Evolutionary conservation across 2,113 vertebrate species (phyloP).

Genomic region (Rousettus leschenaultii): DNA sequence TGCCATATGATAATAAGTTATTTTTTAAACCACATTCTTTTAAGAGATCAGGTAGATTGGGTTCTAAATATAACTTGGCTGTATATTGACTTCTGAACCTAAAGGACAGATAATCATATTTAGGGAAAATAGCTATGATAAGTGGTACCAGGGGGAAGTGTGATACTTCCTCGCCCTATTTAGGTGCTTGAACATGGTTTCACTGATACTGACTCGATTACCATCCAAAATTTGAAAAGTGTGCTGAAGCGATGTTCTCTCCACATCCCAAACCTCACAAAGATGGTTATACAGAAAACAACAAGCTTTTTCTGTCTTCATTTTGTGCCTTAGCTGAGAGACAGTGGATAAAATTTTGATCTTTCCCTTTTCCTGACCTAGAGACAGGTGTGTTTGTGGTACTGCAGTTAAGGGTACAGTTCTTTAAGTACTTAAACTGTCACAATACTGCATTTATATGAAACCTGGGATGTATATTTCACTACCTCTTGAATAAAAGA

Average conservation of each 20-base stretch:
- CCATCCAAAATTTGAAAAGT: not conserved
- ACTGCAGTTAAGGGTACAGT: not conserved
- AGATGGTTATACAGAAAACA: not conserved
- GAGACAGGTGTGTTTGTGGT: not conserved
- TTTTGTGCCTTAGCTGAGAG: not conserved
- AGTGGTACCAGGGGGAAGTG: not conserved
- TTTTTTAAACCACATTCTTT: not conserved
- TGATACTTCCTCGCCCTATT: not conserved
- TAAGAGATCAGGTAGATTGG: not conserved
- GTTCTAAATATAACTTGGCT: constrained; percentile 42
- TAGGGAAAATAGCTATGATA: not conserved
- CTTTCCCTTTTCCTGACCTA: not conserved
- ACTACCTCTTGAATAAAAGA: not conserved
- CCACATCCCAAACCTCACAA: not conserved
- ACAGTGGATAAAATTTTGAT: not conserved
- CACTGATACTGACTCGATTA: not conserved
- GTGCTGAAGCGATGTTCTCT: not conserved
- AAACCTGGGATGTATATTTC: not conserved
- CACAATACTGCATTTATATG: not conserved
- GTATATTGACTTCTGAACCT: not conserved
- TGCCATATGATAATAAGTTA: not conserved
- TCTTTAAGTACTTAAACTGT: not conserved
- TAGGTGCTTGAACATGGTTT: not conserved
- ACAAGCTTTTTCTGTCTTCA: not conserved
- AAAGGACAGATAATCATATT: constrained; percentile 3